These are phyloP conservation scores for Yasuhikotakia modesta DNA, from an alignment of 2,797 vertebrate species.

Conservation along the genomic window DNA sequence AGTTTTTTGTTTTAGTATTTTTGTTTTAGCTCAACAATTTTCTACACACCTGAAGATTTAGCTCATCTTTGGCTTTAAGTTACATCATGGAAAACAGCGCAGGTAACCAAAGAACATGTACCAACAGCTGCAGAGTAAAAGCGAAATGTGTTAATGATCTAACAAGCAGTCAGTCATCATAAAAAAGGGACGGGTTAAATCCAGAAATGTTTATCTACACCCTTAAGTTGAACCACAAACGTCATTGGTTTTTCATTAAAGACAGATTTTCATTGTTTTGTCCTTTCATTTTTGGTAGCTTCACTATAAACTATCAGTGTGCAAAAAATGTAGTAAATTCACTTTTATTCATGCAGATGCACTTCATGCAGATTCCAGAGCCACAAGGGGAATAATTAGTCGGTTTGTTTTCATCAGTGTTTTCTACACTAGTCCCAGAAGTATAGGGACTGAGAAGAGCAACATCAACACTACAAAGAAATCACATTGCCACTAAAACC, in stretches of 20 bases:
- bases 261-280: no score
- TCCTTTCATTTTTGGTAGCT: no score
- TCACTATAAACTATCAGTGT: no score
- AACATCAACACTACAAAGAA: constrained; percentile 34
- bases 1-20: background rate
- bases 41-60: constrained; percentile 28
- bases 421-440: constrained; percentile 44
- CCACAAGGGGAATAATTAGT: constrained; percentile 37
- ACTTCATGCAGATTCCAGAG: constrained; percentile 26
- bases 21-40: background rate
- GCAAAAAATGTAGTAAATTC: constrained; percentile 17
- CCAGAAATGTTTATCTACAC: no score
- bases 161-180: no score
- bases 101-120: constrained; percentile 32
- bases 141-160: background rate
- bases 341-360: no score
- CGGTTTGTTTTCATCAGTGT: constrained; percentile 52
- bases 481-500: constrained; percentile 23
- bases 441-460: constrained; percentile 12
- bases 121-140: constrained; percentile 21
- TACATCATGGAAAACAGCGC: constrained; percentile 32
- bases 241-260: no score
- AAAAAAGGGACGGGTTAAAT: no score
- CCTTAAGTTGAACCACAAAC: no score
- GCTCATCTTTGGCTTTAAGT: constrained; percentile 27